Base-by-base conservation (phyloP, 2,797 vertebrate genomes). In the Sternotherus odoratus region DNA sequence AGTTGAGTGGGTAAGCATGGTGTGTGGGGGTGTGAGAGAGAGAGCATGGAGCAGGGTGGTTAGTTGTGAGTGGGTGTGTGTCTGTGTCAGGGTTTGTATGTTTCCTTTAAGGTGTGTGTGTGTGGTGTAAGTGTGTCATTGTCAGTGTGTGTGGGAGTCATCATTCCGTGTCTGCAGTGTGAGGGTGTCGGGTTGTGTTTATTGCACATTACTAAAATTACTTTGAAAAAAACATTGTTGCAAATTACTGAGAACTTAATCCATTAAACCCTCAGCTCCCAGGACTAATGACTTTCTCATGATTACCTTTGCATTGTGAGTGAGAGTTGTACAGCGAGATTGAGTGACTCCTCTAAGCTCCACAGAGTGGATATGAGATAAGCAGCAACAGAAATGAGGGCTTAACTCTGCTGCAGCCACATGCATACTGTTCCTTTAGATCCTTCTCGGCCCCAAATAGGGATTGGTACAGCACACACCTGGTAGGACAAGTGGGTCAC, bases 101-200 rank as follows among this genome's bases (percentile, higher is more conserved):
- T 75, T 69, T 75, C 43, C 26, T 75, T 30, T 48, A 30, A 48
- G 36, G 74, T 75, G 69, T 75, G n/a, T 33, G 13, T 60, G 30
- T 30, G 21, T 12, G 63, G 63, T 72, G 83, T 49, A 13, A 49
- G 60, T 39, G 77, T 0, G 0, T 48, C 39, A 48, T 1, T 1
- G 0, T 50, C 39, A 33, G 2, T 77, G 57, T 85, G 33, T n/a
- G 69, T 0, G 9, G 56, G 53, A 49, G 30, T 51, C 60, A 1
- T 48, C 79, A 23, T n/a, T 39, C 49, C 15, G 30, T 1, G 0
- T 57, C 33, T 90, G 46, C 72, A 82, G 79, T 0, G 0, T 8
- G 77, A 63, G 57, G 75, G 30, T 72, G 26, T 50, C 3, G 3
- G 91, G 8, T n/a, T 4, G 1, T 39, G 48, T 60, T 88, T 85